A percentile compares a stretch with the other conserved stretches of the same genome.
Conservation (phyloP, 2,888 invertebrate genomes). For the Furcula furcula region DNA sequence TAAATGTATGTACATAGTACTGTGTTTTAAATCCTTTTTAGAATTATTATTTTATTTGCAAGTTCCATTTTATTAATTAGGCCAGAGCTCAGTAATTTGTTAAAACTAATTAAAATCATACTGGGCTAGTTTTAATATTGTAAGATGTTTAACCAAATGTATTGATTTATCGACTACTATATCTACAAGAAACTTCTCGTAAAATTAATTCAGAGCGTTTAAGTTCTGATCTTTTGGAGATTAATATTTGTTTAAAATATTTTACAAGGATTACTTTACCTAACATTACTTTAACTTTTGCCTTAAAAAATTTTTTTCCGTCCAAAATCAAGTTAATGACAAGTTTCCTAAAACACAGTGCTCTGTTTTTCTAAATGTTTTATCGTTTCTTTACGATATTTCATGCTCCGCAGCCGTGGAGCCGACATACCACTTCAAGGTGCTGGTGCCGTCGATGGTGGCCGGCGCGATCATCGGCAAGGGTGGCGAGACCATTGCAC, state of each 20-base stretch:
- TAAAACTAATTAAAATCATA: slow-evolving; percentile 14
- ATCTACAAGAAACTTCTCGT: slow-evolving; percentile 4
- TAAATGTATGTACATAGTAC: slow-evolving; percentile 35
- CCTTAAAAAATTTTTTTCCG: too few species aligned
- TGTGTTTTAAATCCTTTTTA: slow-evolving; percentile 29
- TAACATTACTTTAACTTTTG: too few species aligned
- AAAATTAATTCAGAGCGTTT: too few species aligned
- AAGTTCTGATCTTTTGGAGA: too few species aligned
- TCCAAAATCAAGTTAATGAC: too few species aligned
- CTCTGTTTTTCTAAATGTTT: slow-evolving; percentile 24
- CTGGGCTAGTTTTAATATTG: slow-evolving; percentile 14
- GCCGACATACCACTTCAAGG: slow-evolving; percentile 97
- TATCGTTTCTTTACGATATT: too few species aligned
- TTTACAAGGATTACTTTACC: too few species aligned
- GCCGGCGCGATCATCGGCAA: slow-evolving; percentile 99
- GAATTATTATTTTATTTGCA: slow-evolving; percentile 14
- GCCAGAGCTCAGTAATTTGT: slow-evolving; percentile 19
- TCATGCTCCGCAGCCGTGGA: slow-evolving; percentile 85
- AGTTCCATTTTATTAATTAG: not conserved
- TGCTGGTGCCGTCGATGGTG: slow-evolving; percentile 97
- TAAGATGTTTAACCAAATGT: slow-evolving; percentile 18
- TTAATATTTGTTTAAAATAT: too few species aligned
- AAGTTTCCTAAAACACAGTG: slow-evolving; percentile 39
- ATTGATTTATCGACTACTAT: slow-evolving; percentile 28
- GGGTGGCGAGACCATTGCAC: slow-evolving; percentile 99